Evolutionary conservation across 2,797 vertebrate species (phyloP), one percentile per base, ranked within the genome.

Genomic region (Buphagus erythrorhynchus): DNA sequence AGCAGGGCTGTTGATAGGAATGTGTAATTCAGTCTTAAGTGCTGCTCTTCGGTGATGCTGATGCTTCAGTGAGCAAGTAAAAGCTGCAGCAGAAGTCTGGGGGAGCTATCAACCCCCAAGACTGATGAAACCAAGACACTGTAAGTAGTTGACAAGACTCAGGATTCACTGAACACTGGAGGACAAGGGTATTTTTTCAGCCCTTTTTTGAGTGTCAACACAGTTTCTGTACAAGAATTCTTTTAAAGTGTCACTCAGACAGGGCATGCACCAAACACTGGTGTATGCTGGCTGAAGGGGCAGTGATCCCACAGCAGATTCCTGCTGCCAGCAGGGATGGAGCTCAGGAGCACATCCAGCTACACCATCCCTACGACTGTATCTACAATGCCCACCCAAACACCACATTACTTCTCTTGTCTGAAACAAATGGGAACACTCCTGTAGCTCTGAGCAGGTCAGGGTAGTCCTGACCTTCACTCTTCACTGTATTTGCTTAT

Each of bases 221-320:
- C 11, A 35, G 18, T 10, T 85, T 65, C 38, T 68, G 42, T 5
- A 14, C 4, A 48, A 51, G 28, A 82, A 16, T 11, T 67, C 5
- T 46, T 42, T 8, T 11, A 2, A 54, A 38, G 31, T 33, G 4
- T 35, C 9, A 4, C 43, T 58, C 36, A 48, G 24, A 31, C 5
- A 63, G 38, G 54, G 18, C 6, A 3, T 1, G 5, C 36, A 29
- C 10, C 21, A 14, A 55, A 21, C 25, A 35, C 26, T 1, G 4
- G n/a, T 11, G 18, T 4, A 22, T 0, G 0, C 26, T 29, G 38
- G 42, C 40, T 0, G 0, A 71, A 68, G 16, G 51, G 18, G 6
- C 2, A 0, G 68, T 4, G 68, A 36, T 35, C 45, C 19, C 16
- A n/a, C 21, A 61, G 77, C 1, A 2, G 10, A 14, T 8, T 16